Evolutionary conservation across 2,888 invertebrate species (phyloP).

Genomic region (Tiliacea citrago): DNA sequence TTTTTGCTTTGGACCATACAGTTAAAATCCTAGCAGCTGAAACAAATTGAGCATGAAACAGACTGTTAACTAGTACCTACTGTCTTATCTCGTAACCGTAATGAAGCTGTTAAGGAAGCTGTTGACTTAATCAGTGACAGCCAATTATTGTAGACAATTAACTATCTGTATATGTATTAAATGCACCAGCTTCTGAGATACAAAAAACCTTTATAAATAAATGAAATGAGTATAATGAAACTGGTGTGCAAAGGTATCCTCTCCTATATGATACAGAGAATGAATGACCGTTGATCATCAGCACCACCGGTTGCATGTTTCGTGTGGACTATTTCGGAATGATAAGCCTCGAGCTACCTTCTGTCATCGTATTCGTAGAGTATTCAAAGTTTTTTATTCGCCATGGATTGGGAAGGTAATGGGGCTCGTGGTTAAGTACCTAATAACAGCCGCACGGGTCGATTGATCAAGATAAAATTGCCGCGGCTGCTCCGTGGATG

Average conservation of each 20-base stretch:
- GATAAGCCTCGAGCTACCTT: background rate
- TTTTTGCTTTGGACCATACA: constrained; percentile 10
- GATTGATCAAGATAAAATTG: no score
- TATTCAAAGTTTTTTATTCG: background rate
- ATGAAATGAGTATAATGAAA: background rate
- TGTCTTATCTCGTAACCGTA: constrained; percentile 9
- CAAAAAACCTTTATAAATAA: background rate
- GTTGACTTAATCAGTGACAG: constrained; percentile 2
- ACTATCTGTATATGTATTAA: background rate
- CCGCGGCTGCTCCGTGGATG: no score
- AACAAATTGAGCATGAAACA: constrained; percentile 14
- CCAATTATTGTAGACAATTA: constrained; percentile 4
- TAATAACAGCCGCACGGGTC: no score
- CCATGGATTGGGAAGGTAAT: background rate
- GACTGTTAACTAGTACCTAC: background rate
- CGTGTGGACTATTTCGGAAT: background rate
- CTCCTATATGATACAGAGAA: background rate
- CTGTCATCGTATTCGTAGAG: background rate
- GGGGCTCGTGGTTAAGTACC: no score
- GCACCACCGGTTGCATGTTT: background rate
- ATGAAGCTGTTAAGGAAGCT: background rate
- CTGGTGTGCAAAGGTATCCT: no score
- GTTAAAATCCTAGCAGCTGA: constrained; percentile 10
- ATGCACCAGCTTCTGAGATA: background rate
- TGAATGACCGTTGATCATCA: background rate